phyloP scores from a whole-genome alignment of 1,140 invertebrate species.

The Drosophila nebulosa region DNA sequence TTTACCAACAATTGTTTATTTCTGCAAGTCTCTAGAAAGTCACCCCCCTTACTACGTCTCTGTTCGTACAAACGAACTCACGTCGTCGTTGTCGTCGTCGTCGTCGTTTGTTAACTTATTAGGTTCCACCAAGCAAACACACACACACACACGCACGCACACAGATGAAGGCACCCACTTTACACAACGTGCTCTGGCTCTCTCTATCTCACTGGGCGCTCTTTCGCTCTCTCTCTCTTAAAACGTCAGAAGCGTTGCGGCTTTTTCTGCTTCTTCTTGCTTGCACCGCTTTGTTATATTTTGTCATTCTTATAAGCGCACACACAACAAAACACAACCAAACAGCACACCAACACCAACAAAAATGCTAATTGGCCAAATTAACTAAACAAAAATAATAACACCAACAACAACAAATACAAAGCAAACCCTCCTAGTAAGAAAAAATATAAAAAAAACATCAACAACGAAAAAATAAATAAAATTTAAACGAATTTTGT shows the following conservation, averaged over 20 bases:
- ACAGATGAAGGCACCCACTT: conserved; percentile 16
- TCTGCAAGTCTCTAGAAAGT: not conserved
- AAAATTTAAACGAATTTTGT: conserved; percentile 1
- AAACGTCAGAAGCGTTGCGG: conserved; percentile 65
- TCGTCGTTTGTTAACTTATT: conserved; percentile 71
- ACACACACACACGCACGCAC: conserved; percentile 13
- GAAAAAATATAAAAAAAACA: conserved; percentile 2
- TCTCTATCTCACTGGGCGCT: not conserved
- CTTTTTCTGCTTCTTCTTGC: conserved; percentile 71
- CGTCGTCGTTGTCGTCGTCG: conserved; percentile 29
- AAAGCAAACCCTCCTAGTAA: conserved; percentile 14
- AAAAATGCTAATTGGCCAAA: conserved; percentile 62
- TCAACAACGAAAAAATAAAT: conserved; percentile 15
- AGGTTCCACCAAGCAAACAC: conserved; percentile 49
- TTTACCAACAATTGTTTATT: no score
- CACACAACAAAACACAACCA: conserved; percentile 1
- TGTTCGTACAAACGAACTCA: conserved; percentile 33
- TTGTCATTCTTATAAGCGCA: conserved; percentile 49
- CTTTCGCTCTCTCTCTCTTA: conserved; percentile 24
- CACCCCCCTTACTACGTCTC: conserved; percentile 19
- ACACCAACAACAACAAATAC: not conserved
- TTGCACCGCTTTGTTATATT: conserved; percentile 60
- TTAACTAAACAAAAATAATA: conserved; percentile 24
- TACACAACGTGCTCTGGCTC: conserved; percentile 1
- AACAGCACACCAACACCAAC: conserved; percentile 4